Evolutionary conservation across 2,113 vertebrate genomes (phyloP).

Genomic region (Epinephelus lanceolatus): DNA sequence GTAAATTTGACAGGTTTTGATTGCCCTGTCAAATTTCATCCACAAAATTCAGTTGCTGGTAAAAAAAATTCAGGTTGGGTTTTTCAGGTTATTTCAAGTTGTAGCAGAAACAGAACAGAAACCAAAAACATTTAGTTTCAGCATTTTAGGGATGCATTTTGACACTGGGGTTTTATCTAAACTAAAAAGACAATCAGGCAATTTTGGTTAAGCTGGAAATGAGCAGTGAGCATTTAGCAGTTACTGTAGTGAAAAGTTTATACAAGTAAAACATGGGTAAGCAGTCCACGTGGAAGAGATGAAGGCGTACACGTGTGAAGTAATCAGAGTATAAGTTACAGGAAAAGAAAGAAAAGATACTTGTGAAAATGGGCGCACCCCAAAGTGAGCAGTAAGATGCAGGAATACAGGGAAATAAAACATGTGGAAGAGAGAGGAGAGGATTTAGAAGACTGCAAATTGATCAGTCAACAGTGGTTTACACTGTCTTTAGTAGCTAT

Average conservation of each 20-base stretch:
- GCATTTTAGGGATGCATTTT: neutral
- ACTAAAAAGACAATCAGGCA: neutral
- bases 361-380: neutral
- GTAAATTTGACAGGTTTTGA: neutral
- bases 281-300: neutral
- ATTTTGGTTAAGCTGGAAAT: neutral
- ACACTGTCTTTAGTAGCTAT: neutral
- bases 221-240: neutral
- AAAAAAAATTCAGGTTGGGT: neutral
- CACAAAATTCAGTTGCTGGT: neutral
- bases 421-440: neutral
- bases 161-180: neutral
- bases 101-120: neutral
- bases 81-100: neutral
- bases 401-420: neutral
- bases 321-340: neutral
- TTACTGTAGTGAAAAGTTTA: neutral
- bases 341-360: neutral
- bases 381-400: neutral
- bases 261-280: neutral
- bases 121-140: neutral
- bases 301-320: neutral
- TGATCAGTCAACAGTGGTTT: neutral
- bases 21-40: neutral
- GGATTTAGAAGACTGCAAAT: neutral